These are phyloP conservation scores for Pasiphila rectangulata DNA, from an alignment of 2,888 invertebrate genomes.

Conservation along the genomic window DNA sequence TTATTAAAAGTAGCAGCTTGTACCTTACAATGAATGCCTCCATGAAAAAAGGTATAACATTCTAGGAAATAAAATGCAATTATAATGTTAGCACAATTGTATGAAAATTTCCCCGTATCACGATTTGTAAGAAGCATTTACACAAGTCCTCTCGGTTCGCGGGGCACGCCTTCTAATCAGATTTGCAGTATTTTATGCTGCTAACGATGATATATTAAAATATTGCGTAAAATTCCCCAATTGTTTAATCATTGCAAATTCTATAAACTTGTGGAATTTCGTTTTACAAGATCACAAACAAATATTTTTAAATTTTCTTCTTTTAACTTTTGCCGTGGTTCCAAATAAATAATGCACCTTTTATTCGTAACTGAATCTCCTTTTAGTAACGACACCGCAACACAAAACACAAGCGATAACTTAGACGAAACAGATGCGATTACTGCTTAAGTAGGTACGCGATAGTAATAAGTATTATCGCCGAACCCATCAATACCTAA, in stretches of 20 bases:
- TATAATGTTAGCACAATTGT: neutral
- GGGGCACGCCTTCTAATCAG: conserved; percentile 21
- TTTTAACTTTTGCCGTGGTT: too few relatives aligned
- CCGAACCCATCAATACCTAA: conserved; percentile 12
- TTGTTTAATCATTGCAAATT: too few relatives aligned
- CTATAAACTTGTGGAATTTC: too few relatives aligned
- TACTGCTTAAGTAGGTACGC: neutral
- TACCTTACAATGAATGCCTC: too few relatives aligned
- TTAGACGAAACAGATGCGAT: neutral
- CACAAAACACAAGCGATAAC: too few relatives aligned
- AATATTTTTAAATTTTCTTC: too few relatives aligned
- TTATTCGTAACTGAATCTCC: too few relatives aligned
- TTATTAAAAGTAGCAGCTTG: too few relatives aligned
- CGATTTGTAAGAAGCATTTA: conserved; percentile 5
- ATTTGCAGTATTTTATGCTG: conserved; percentile 25
- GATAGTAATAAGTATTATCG: conserved; percentile 6
- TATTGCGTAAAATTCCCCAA: neutral
- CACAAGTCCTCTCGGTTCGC: conserved; percentile 14
- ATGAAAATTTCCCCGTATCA: neutral
- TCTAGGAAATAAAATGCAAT: neutral
- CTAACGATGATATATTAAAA: neutral
- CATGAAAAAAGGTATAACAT: too few relatives aligned
- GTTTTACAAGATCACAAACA: too few relatives aligned
- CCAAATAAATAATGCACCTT: too few relatives aligned
- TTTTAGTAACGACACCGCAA: too few relatives aligned